These are phyloP conservation scores for Cybosia mesomella DNA, from an alignment of 2,888 invertebrate species.

Conservation along the genomic window DNA sequence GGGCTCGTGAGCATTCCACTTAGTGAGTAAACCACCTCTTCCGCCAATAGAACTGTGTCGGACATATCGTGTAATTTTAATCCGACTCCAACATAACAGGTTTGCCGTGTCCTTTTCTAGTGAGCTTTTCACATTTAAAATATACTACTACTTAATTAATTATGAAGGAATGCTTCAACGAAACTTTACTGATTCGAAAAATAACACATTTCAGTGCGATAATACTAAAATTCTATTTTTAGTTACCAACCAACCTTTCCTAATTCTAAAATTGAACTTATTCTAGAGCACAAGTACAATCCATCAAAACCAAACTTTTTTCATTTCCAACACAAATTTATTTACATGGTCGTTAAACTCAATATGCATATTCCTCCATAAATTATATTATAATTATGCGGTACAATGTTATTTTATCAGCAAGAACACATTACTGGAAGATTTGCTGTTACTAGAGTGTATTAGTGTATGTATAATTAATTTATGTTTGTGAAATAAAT, in stretches of 20 bases:
- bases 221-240: neutral
- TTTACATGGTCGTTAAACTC: slow-evolving; percentile 29
- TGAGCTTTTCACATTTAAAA: neutral
- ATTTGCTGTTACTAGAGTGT: slow-evolving; percentile 41
- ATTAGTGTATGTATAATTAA: slow-evolving; percentile 58
- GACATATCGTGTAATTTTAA: neutral
- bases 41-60: too few species aligned
- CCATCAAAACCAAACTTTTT: slow-evolving; percentile 4
- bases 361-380: slow-evolving; percentile 63
- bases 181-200: neutral
- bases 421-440: slow-evolving; percentile 53
- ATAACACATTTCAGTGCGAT: neutral
- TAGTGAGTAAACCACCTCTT: too few species aligned
- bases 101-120: too few species aligned
- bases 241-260: neutral
- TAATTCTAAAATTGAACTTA: neutral
- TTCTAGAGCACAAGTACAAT: slow-evolving; percentile 2
- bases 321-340: slow-evolving; percentile 15
- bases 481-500: slow-evolving; percentile 50
- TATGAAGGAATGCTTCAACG: neutral
- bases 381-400: slow-evolving; percentile 64
- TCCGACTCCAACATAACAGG: neutral
- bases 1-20: too few species aligned
- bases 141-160: neutral
- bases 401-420: slow-evolving; percentile 62